Evolutionary conservation across 2,113 vertebrate genomes (phyloP).

Genomic region (Scatophagus argus): DNA sequence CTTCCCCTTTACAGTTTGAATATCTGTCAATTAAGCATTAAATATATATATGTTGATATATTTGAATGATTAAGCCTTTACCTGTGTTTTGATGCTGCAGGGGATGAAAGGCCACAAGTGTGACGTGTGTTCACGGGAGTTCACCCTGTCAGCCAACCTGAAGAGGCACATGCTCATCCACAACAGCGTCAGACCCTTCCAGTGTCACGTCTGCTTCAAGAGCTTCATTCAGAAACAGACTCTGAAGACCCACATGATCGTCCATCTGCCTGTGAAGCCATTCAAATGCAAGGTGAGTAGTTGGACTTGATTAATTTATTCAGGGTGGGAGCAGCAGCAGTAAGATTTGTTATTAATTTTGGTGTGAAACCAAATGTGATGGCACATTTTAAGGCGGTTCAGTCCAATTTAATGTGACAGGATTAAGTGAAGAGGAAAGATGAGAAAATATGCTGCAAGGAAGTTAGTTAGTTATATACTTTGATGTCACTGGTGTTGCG

Average conservation of each 20-base stretch:
- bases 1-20: background rate
- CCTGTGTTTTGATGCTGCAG: conserved; percentile 72
- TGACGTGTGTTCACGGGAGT: conserved; percentile 96
- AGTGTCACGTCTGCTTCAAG: conserved; percentile 99
- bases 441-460: background rate
- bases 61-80: background rate
- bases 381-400: background rate
- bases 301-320: background rate
- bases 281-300: conserved; percentile 95
- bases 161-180: conserved; percentile 99
- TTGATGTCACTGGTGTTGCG: background rate
- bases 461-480: background rate
- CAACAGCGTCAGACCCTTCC: conserved; percentile 96
- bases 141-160: conserved; percentile 97
- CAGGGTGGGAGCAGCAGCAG: background rate
- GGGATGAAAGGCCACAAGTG: conserved; percentile 99
- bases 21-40: background rate
- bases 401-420: conserved; percentile 9
- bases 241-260: conserved; percentile 99
- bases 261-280: conserved; percentile 96
- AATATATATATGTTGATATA: background rate
- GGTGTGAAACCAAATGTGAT: conserved; percentile 13
- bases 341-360: background rate
- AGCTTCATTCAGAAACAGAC: conserved; percentile 99
- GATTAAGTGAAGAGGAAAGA: conserved; percentile 23